These are phyloP conservation scores for Spinibarbus caldwelli DNA, from an alignment of 2,797 vertebrate genomes.

Conservation along the genomic window DNA sequence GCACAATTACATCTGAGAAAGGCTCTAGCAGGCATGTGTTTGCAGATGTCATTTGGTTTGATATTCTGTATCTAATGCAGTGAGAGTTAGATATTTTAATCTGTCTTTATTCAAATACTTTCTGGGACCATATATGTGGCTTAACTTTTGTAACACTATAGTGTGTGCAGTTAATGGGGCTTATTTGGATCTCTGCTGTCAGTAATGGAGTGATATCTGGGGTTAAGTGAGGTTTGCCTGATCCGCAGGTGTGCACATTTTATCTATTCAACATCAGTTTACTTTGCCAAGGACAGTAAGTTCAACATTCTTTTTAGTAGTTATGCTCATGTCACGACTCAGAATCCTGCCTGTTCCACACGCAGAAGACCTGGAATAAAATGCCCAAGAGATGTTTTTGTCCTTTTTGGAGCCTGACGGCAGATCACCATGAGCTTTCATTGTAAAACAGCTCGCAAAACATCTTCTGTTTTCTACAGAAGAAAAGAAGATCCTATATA, in stretches of 20 bases:
- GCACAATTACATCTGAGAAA: too few species aligned
- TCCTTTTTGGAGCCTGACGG: background rate
- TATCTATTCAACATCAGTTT: background rate
- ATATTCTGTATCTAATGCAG: background rate
- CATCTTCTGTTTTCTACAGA: background rate
- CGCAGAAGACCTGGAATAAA: background rate
- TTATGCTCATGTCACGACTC: background rate
- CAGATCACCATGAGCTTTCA: background rate
- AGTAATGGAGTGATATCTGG: background rate
- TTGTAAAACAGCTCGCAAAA: background rate
- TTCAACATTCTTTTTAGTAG: background rate
- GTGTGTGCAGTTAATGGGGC: background rate
- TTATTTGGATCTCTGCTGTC: conserved; percentile 10
- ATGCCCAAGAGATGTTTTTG: background rate
- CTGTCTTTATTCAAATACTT: background rate
- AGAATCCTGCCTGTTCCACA: background rate
- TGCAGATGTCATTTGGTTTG: background rate
- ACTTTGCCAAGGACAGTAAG: background rate
- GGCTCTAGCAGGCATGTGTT: too few species aligned
- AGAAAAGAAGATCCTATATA: background rate
- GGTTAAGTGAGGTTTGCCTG: background rate
- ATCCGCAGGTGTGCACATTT: conserved; percentile 29
- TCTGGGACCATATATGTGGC: background rate
- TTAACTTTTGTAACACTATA: background rate
- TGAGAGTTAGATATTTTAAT: background rate